Percentiles rank a stretch among this genome's conserved stretches.
Conservation (phyloP, 2,797 vertebrate genomes). For the Chanos chanos region DNA sequence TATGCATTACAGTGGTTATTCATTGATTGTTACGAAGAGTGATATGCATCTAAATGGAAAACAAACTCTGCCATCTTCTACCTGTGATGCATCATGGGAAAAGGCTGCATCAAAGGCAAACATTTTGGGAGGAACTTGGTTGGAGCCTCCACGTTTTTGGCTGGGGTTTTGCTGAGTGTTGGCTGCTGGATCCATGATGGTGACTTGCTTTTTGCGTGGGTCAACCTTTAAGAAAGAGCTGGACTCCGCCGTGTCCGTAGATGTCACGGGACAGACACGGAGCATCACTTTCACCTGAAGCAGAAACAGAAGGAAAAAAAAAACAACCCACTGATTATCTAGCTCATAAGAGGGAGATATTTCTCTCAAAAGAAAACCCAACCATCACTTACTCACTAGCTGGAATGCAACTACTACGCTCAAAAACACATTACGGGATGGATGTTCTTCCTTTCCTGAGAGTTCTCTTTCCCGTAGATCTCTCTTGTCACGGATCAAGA, state of each 20-base stretch:
- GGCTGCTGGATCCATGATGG: conserved; percentile 84
- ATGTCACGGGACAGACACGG: conserved; percentile 83
- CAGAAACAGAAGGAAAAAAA: not conserved
- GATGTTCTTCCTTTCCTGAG: not conserved
- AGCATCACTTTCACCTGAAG: conserved; percentile 98
- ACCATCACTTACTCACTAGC: conserved; percentile 23
- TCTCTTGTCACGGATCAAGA: no score
- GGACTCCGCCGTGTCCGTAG: conserved; percentile 82
- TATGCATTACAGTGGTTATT: no score
- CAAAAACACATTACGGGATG: not conserved
- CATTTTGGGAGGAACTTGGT: conserved; percentile 94
- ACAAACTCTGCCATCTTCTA: conserved; percentile 44
- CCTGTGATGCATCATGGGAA: conserved; percentile 93
- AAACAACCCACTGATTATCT: no score
- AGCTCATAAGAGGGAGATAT: not conserved
- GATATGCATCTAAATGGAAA: conserved; percentile 9
- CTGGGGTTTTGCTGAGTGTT: conserved; percentile 75
- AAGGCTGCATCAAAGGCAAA: conserved; percentile 96
- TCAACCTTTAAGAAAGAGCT: conserved; percentile 96
- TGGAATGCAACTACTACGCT: not conserved
- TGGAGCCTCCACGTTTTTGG: conserved; percentile 77
- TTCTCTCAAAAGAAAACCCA: not conserved
- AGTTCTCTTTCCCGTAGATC: not conserved
- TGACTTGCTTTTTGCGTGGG: conserved; percentile 93
- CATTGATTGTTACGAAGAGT: not conserved